Percentiles rank a stretch among this genome's conserved stretches.
These are phyloP conservation scores for Chaetura pelagica DNA, from an alignment of 2,113 vertebrate species.

Conservation along the genomic window DNA sequence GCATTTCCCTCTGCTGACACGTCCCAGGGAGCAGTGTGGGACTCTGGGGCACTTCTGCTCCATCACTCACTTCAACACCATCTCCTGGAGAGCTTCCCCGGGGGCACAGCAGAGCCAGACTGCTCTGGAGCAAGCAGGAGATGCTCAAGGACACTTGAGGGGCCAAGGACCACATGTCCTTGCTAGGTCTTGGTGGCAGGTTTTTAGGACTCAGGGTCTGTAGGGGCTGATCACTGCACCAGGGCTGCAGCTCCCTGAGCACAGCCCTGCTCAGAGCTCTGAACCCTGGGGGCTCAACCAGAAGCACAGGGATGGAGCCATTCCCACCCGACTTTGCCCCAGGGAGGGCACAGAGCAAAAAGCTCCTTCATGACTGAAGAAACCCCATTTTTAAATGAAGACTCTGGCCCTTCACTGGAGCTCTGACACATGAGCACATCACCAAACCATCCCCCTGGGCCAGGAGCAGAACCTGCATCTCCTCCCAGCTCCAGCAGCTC, in stretches of 20 bases:
- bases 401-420: not conserved
- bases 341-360: not conserved
- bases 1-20: not conserved
- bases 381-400: not conserved
- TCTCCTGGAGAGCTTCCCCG: not conserved
- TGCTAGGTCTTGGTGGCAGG: not conserved
- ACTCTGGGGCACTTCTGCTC: not conserved
- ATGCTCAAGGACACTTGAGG: not conserved
- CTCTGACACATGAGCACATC: not conserved
- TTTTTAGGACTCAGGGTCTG: not conserved
- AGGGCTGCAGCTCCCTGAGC: not conserved
- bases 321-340: not conserved
- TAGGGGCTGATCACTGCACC: not conserved
- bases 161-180: accelerated
- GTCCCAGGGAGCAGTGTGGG: accelerated
- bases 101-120: not conserved
- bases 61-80: not conserved
- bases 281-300: not conserved
- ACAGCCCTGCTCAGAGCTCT: not conserved
- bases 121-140: not conserved
- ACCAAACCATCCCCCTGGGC: accelerated
- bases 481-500: accelerated
- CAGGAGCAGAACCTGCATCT: not conserved
- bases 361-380: accelerated
- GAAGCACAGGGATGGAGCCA: accelerated